phyloP scores from a whole-genome alignment of 1,140 invertebrate genomes.

The Drosophila sucinea region DNA sequence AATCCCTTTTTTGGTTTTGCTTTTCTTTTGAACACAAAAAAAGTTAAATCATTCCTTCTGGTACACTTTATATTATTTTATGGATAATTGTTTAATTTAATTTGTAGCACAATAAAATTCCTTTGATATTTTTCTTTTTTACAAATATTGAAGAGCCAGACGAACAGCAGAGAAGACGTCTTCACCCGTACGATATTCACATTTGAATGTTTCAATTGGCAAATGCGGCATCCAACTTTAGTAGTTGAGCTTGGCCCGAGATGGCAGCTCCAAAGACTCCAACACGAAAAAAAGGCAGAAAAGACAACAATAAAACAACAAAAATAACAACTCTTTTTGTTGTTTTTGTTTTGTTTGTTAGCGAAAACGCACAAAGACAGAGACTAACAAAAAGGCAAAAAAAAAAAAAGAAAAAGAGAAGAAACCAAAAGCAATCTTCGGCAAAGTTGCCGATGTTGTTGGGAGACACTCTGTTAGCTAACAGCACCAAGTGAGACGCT shows the following conservation, averaged over 20 bases:
- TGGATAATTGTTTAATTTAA: background rate
- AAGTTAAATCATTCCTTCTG: background rate
- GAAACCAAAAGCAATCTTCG: slow-evolving; percentile 39
- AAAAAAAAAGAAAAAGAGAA: slow-evolving; percentile 4
- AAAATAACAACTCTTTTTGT: slow-evolving; percentile 30
- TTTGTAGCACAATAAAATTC: slow-evolving; percentile 8
- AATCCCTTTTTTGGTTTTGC: background rate
- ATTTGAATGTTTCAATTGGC: slow-evolving; percentile 83
- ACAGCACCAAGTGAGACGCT: no score
- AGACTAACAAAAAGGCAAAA: slow-evolving; percentile 21
- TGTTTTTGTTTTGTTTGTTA: slow-evolving; percentile 18
- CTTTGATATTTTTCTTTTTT: background rate
- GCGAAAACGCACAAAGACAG: slow-evolving; percentile 18
- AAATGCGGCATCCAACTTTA: slow-evolving; percentile 81
- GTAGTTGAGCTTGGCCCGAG: slow-evolving; percentile 56
- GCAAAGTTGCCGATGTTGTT: slow-evolving; percentile 38
- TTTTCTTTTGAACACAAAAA: slow-evolving; percentile 30
- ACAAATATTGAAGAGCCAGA: slow-evolving; percentile 47
- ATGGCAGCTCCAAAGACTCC: slow-evolving; percentile 46
- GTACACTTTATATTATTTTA: background rate
- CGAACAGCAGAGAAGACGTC: slow-evolving; percentile 81
- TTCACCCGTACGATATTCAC: slow-evolving; percentile 82
- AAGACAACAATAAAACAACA: slow-evolving; percentile 45
- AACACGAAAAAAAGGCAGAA: slow-evolving; percentile 61
- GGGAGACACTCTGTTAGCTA: no score